These are phyloP conservation scores for Psittacula echo DNA, from an alignment of 2,797 vertebrate species.

Conservation along the genomic window DNA sequence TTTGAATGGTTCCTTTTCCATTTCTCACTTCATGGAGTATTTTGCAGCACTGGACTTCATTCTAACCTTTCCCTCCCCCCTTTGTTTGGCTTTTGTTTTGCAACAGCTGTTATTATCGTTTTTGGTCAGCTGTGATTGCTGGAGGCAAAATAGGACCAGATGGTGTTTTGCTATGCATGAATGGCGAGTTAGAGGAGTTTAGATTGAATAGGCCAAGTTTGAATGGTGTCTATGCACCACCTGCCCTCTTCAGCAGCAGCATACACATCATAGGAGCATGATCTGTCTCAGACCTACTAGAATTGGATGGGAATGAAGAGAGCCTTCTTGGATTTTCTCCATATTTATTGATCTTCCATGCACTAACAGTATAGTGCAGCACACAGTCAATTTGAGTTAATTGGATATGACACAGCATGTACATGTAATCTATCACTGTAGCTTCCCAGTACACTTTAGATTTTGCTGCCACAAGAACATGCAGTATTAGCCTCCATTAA, in stretches of 20 bases:
- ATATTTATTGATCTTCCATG: slow-evolving; percentile 97
- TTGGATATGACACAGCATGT: slow-evolving; percentile 96
- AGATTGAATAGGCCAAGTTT: slow-evolving; percentile 98
- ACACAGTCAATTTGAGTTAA: slow-evolving; percentile 96
- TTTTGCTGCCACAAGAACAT: slow-evolving; percentile 88
- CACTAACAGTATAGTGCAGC: slow-evolving; percentile 90
- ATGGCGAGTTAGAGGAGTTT: slow-evolving; percentile 97
- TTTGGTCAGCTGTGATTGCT: slow-evolving; percentile 99
- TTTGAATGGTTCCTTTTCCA: slow-evolving; percentile 83
- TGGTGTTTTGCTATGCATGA: slow-evolving; percentile 99
- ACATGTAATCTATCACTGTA: slow-evolving; percentile 92
- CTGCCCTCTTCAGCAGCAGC: slow-evolving; percentile 92
- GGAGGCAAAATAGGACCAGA: slow-evolving; percentile 99
- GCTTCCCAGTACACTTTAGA: slow-evolving; percentile 88
- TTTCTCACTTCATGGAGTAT: slow-evolving; percentile 85
- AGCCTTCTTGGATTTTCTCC: slow-evolving; percentile 86
- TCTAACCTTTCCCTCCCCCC: slow-evolving; percentile 92
- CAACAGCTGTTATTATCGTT: slow-evolving; percentile 99
- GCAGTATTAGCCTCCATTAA: slow-evolving; percentile 87
- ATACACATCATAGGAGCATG: slow-evolving; percentile 89
- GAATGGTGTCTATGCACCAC: slow-evolving; percentile 99
- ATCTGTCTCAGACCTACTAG: slow-evolving; percentile 79
- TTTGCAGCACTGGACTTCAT: slow-evolving; percentile 88
- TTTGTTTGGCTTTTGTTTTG: slow-evolving; percentile 98
- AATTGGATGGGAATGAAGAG: slow-evolving; percentile 76